phyloP scores from a whole-genome alignment of 2,113 vertebrate species.

The Hippopotamus amphibius region DNA sequence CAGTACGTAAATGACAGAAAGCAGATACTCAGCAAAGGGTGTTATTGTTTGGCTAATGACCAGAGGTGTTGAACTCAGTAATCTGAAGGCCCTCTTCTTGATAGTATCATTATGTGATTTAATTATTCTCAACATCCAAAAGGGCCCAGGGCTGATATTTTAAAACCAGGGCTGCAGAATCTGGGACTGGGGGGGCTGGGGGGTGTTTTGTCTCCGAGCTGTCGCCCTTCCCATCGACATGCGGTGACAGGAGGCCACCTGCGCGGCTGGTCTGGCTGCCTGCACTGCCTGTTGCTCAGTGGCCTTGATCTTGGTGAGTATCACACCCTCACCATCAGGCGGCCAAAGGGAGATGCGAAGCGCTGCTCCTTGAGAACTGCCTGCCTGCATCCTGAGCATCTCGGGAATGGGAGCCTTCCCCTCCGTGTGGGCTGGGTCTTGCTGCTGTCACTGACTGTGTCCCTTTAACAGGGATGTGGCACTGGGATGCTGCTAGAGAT shows the following conservation, averaged over 20 bases:
- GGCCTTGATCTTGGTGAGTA: not conserved
- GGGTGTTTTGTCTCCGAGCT: not conserved
- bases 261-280: not conserved
- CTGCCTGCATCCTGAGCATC: fast-evolving
- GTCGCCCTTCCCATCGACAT: fast-evolving
- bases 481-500: not conserved
- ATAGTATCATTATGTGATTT: fast-evolving
- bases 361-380: not conserved
- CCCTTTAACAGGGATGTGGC: not conserved
- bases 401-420: not conserved
- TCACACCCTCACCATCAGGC: not conserved
- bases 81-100: not conserved
- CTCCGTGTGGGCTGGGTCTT: not conserved
- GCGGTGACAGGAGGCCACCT: fast-evolving
- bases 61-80: not conserved
- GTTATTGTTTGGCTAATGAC: not conserved
- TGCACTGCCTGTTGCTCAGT: fast-evolving
- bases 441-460: fast-evolving
- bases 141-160: not conserved
- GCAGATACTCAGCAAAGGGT: not conserved
- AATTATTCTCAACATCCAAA: not conserved
- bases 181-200: not conserved
- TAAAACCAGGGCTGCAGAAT: not conserved
- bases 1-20: not conserved
- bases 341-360: not conserved